Evolutionary conservation across 1,140 invertebrate species (phyloP).

Genomic region (Caerostris extrusa): DNA sequence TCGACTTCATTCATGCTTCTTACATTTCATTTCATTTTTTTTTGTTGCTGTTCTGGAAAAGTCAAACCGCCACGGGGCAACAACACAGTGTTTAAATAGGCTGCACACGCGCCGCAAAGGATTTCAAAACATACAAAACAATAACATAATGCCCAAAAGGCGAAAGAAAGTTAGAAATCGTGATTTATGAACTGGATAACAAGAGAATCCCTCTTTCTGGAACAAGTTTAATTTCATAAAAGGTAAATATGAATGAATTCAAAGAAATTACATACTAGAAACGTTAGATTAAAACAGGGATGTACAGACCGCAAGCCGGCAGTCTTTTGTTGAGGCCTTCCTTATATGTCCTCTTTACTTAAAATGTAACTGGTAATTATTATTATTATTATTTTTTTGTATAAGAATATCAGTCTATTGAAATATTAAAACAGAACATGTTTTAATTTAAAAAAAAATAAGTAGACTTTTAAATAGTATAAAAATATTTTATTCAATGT

Average conservation of each 20-base stretch:
- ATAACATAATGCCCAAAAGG: not conserved
- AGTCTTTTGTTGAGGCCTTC: too few relatives aligned
- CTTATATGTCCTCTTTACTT: too few relatives aligned
- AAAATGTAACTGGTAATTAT: too few relatives aligned
- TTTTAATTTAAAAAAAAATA: too few relatives aligned
- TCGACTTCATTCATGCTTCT: too few relatives aligned
- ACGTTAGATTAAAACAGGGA: too few relatives aligned
- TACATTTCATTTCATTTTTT: not conserved
- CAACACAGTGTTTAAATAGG: not conserved
- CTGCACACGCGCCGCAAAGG: not conserved
- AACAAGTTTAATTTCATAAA: not conserved
- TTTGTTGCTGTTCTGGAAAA: not conserved
- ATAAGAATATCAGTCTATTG: too few relatives aligned
- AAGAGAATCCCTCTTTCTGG: not conserved
- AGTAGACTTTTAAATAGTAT: too few relatives aligned
- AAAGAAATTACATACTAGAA: not conserved
- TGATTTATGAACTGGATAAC: slow-evolving; percentile 12
- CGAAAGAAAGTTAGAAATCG: not conserved
- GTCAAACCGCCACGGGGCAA: not conserved
- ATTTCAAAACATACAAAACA: not conserved
- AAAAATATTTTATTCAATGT: too few relatives aligned
- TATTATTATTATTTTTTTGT: too few relatives aligned
- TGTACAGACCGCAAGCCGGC: too few relatives aligned
- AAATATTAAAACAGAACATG: too few relatives aligned
- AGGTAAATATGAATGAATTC: not conserved